Conservation (phyloP, 2,888 invertebrate genomes). For the Empis livida region DNA sequence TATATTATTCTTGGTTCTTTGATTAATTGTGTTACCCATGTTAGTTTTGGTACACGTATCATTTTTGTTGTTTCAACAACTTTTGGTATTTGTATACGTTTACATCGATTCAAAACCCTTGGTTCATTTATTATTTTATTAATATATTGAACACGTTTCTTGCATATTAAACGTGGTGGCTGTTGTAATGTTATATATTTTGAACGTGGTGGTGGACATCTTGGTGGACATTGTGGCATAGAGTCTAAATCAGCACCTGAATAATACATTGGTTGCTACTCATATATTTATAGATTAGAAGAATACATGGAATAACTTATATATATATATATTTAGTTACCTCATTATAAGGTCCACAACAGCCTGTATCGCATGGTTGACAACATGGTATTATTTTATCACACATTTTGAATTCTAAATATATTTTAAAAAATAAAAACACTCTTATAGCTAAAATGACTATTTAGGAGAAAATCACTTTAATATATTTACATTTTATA, state of each 20-base stretch:
- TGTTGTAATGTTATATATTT: slow-evolving; percentile 31
- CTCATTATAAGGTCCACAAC: too few relatives aligned
- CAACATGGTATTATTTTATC: too few relatives aligned
- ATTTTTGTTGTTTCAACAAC: slow-evolving; percentile 28
- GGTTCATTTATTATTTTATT: slow-evolving; percentile 27
- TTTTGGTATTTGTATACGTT: slow-evolving; percentile 27
- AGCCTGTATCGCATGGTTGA: too few relatives aligned
- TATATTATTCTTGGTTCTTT: slow-evolving; percentile 29
- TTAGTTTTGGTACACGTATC: slow-evolving; percentile 25
- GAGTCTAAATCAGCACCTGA: slow-evolving; percentile 26
- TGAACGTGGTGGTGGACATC: slow-evolving; percentile 25
- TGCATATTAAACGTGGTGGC: slow-evolving; percentile 26
- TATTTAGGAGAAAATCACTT: too few relatives aligned
- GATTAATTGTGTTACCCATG: slow-evolving; percentile 29
- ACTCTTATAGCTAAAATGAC: too few relatives aligned
- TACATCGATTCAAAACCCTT: slow-evolving; percentile 28
- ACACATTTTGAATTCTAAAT: too few relatives aligned
- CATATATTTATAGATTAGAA: too few relatives aligned
- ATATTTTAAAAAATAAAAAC: too few relatives aligned
- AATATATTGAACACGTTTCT: slow-evolving; percentile 29
- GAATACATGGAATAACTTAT: too few relatives aligned
- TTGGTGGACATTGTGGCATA: slow-evolving; percentile 27
- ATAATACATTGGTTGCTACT: slow-evolving; percentile 27
- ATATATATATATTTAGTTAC: too few relatives aligned
- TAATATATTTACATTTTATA: too few relatives aligned